Conservation (phyloP, 2,888 invertebrate species). For the Amiota mariae region DNA sequence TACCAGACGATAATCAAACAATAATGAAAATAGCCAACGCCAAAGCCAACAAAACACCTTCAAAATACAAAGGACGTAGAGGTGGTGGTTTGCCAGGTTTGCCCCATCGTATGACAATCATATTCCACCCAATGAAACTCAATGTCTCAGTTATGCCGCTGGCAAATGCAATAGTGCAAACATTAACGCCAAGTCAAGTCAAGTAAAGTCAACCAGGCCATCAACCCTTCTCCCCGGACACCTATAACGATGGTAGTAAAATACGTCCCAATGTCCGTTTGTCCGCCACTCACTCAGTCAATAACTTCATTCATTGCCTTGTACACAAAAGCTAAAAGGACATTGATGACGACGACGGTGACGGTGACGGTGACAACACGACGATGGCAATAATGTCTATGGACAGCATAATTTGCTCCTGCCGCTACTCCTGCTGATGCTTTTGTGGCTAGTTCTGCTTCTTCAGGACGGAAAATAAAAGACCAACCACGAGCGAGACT, state of each 20-base stretch:
- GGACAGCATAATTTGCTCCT: conserved; percentile 22
- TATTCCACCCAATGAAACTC: too few relatives aligned
- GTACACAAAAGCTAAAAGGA: conserved; percentile 10
- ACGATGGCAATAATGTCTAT: not conserved
- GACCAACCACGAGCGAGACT: conserved; percentile 5
- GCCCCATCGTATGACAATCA: too few relatives aligned
- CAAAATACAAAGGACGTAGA: not conserved
- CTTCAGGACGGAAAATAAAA: conserved; percentile 22
- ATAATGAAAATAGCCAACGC: conserved; percentile 16
- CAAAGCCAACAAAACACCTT: conserved; percentile 18
- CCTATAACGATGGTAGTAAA: not conserved
- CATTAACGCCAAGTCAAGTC: conserved; percentile 19
- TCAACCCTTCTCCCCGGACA: not conserved
- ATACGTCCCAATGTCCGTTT: too few relatives aligned
- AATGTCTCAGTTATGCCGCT: not conserved
- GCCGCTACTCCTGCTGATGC: not conserved
- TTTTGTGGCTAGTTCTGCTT: not conserved
- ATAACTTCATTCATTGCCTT: conserved; percentile 16
- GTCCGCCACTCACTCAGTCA: conserved; percentile 11
- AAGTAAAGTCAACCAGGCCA: conserved; percentile 12
- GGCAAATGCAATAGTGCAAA: conserved; percentile 25
- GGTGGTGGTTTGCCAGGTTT: not conserved
- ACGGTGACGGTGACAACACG: too few relatives aligned
- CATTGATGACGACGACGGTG: too few relatives aligned
- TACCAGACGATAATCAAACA: conserved; percentile 12